Conservation (phyloP, 2,797 vertebrate genomes). For the Scyliorhinus canicula region DNA sequence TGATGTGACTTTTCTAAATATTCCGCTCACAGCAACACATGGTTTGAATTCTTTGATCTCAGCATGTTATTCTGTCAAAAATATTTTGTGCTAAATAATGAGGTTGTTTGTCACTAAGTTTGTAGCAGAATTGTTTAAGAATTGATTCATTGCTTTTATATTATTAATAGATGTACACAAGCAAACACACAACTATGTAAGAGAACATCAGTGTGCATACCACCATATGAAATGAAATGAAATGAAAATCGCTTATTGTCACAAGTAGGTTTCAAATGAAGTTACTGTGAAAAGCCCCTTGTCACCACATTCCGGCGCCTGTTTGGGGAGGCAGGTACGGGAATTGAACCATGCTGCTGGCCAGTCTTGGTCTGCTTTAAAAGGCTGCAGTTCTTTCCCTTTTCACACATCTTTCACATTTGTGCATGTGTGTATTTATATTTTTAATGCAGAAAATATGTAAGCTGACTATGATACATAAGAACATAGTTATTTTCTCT, state of each 20-base stretch:
- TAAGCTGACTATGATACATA: not conserved
- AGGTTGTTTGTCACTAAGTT: conserved; percentile 78
- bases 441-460: not conserved
- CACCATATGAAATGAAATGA: too few relatives aligned
- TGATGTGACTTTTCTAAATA: conserved; percentile 78
- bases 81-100: conserved; percentile 78
- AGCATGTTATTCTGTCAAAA: conserved; percentile 77
- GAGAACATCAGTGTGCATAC: not conserved
- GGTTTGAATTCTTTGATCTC: conserved; percentile 79
- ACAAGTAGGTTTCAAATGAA: too few relatives aligned
- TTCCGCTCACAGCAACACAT: conserved; percentile 78
- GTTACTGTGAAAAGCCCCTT: too few relatives aligned
- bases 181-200: not conserved
- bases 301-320: too few relatives aligned
- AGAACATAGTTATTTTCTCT: not conserved
- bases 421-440: not conserved
- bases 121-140: conserved; percentile 74
- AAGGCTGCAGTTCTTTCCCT: not conserved
- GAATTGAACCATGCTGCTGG: too few relatives aligned
- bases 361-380: too few relatives aligned
- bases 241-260: too few relatives aligned
- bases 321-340: too few relatives aligned
- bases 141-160: conserved; percentile 44
- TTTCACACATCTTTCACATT: not conserved
- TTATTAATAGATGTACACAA: not conserved